Base-by-base conservation (phyloP, 1,140 invertebrate species). In the Lordiphosa collinella region DNA sequence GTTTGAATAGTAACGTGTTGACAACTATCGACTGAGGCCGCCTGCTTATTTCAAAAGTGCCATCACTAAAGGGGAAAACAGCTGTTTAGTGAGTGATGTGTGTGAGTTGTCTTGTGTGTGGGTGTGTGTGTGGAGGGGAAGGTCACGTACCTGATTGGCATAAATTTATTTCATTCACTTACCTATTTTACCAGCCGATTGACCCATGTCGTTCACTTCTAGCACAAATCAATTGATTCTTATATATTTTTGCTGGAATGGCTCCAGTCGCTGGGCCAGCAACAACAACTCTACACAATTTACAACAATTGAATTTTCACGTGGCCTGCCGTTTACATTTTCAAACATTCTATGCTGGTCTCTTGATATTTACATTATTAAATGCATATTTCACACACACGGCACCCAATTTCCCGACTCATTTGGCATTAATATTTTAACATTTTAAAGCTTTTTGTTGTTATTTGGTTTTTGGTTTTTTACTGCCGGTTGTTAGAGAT, bases 181-280 rank as follows among this genome's bases (percentile, higher is more conserved):
- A 88, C 86, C 86, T 44, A 88, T 88, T 87, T 88, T 88, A 59
- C 86, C 48, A 34, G 86, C 86, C 70, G 85, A 86, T 59, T 87
- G 85, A 44, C 85, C 85, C 85, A 87, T 87, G 36, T 14, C 37
- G 10, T n/a, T 48, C 9, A 34, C 13, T 32, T 13, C 11, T 10
- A 74, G 32, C 40, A 32, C 31, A 43, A 35, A 40, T 52, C 59
- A 66, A 62, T 63, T 53, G 34, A 50, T 13, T 49, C 11, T 44
- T 12, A 29, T 14, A 44, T 36, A 36, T 41, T 12, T 48, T 14
- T 67, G 59, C 32, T 48, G 18, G 11, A 31, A 65, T 54, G 61
- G 61, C 61, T 64, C 61, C 37, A 53, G 13, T 32, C 54, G 41
- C 34, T 44, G 25, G 9, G 43, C 14, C 55, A 59, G 47, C 13